A percentile compares a stretch with the other conserved stretches of the same genome.
Evolutionary conservation across 2,113 vertebrate genomes (phyloP).

Genomic region (zebrafish (Danio rerio)): GRCz12tu NC_133191.1:41258501-41259000

Average conservation of each 20-base stretch:
- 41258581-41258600: not conserved
- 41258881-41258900: conserved; percentile 43
- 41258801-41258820: conserved; percentile 17
- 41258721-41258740: not conserved
- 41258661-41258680: not conserved
- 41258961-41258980: conserved; percentile 32
- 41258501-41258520: too few relatives aligned
- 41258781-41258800: not conserved
- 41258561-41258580: not conserved
- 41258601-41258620: not conserved
- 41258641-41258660: not conserved
- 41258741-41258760: not conserved
- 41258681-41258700: not conserved
- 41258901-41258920: not conserved
- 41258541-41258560: not conserved
- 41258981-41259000: conserved; percentile 14
- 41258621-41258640: not conserved
- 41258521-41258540: not conserved
- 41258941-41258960: conserved; percentile 36
- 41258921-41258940: conserved; percentile 26
- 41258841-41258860: conserved; percentile 18
- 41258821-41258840: conserved; percentile 2
- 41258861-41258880: conserved; percentile 4
- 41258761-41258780: not conserved
- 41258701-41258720: not conserved